Percentiles rank a stretch among this genome's conserved stretches.
Evolutionary conservation across 2,113 vertebrate genomes (phyloP).

Genomic region (Callocephalon fimbriatum): DNA sequence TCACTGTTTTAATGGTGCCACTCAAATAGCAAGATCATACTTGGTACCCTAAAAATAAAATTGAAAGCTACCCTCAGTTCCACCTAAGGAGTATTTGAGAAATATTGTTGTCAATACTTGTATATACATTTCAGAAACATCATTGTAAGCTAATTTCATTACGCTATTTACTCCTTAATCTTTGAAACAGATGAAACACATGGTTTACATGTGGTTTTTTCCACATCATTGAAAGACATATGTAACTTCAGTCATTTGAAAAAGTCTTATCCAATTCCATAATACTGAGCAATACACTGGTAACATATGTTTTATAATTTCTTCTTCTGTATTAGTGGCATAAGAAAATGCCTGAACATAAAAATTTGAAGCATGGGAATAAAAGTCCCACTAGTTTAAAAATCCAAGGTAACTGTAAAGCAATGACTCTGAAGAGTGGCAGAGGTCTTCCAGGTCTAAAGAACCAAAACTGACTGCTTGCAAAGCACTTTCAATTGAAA

Average conservation of each 20-base stretch:
- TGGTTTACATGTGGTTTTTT: background rate
- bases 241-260: background rate
- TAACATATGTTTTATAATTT: background rate
- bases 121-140: background rate
- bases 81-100: background rate
- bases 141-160: background rate
- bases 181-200: slow-evolving; percentile 4
- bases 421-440: background rate
- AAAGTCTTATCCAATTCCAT: background rate
- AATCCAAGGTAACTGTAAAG: background rate
- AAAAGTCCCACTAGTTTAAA: background rate
- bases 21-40: background rate
- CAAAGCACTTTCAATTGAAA: background rate
- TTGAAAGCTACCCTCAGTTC: background rate
- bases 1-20: background rate
- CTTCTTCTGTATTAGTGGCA: background rate
- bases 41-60: background rate
- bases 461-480: background rate
- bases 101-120: background rate
- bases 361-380: background rate
- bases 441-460: background rate
- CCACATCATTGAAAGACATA: background rate
- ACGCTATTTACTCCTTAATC: background rate
- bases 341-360: background rate
- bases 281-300: background rate